These are phyloP conservation scores for Linepithema humile DNA, from an alignment of 1,140 invertebrate genomes.

Conservation along the genomic window DNA sequence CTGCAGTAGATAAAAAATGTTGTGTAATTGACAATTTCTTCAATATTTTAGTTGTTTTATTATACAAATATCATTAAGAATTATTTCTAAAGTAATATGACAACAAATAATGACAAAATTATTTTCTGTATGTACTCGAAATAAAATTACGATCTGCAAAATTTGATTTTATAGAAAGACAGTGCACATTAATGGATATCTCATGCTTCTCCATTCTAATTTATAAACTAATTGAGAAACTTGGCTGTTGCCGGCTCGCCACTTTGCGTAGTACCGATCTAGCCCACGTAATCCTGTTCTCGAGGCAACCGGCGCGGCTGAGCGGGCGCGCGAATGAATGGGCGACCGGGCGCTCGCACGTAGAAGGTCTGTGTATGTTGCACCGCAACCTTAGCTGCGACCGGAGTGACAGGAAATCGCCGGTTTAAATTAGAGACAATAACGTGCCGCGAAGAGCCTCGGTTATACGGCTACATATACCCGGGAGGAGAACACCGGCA, in stretches of 20 bases:
- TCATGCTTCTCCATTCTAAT: background rate
- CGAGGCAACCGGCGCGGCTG: conserved; percentile 50
- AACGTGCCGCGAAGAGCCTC: conserved; percentile 52
- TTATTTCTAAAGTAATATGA: background rate
- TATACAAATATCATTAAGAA: background rate
- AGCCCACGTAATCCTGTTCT: conserved; percentile 67
- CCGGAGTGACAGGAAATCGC: conserved; percentile 72
- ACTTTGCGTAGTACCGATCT: conserved; percentile 17
- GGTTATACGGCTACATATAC: conserved; percentile 7
- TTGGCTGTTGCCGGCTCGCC: background rate
- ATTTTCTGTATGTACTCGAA: background rate
- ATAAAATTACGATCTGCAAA: too few relatives aligned
- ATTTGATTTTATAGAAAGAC: background rate
- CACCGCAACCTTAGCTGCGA: conserved; percentile 41
- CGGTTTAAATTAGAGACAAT: conserved; percentile 77
- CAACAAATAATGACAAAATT: background rate
- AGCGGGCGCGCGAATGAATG: conserved; percentile 24
- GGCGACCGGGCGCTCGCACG: conserved; percentile 11
- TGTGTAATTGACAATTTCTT: background rate
- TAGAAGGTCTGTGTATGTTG: conserved; percentile 11
- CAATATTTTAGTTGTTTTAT: background rate
- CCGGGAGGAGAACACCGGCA: conserved; percentile 25
- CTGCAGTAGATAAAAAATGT: background rate
- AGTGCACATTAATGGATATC: background rate
- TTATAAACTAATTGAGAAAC: conserved; percentile 32